Percentiles rank a stretch among this genome's conserved stretches.
Conservation (phyloP, 2,888 invertebrate genomes). For the Drosophila infuscata region DNA sequence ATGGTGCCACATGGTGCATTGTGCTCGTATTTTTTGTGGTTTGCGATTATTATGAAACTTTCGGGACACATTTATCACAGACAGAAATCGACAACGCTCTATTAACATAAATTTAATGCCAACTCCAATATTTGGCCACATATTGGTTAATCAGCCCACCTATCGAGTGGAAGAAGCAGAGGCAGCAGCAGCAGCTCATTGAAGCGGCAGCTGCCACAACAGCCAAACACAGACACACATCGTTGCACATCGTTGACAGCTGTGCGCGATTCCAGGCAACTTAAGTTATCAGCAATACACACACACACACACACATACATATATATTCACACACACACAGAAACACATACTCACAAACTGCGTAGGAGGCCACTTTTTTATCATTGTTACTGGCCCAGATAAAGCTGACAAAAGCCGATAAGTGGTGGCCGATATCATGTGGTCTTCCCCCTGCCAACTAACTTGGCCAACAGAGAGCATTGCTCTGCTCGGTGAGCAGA, state of each 20-base stretch:
- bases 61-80: constrained; percentile 40
- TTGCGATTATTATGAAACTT: constrained; percentile 42
- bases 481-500: background rate
- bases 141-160: constrained; percentile 68
- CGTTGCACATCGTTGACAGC: constrained; percentile 60
- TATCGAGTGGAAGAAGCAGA: background rate
- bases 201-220: constrained; percentile 25
- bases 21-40: constrained; percentile 2
- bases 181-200: constrained; percentile 6
- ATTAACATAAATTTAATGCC: constrained; percentile 70
- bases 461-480: background rate
- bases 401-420: constrained; percentile 61
- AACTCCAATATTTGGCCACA: constrained; percentile 59
- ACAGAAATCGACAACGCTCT: constrained; percentile 40
- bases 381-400: constrained; percentile 36
- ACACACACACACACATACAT: constrained; percentile 9
- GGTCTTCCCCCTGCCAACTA: constrained; percentile 15
- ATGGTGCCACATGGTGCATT: constrained; percentile 36
- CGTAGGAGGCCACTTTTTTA: constrained; percentile 35
- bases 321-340: background rate
- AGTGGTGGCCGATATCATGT: constrained; percentile 43
- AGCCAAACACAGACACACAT: constrained; percentile 9
- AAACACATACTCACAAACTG: constrained; percentile 3
- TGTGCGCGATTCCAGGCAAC: constrained; percentile 68
- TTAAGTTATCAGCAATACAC: constrained; percentile 63